A percentile compares a stretch with the other conserved stretches of the same genome.
These are phyloP conservation scores for Propithecus deckenii DNA, from an alignment of 2,797 vertebrate genomes.

Conservation along the genomic window DNA sequence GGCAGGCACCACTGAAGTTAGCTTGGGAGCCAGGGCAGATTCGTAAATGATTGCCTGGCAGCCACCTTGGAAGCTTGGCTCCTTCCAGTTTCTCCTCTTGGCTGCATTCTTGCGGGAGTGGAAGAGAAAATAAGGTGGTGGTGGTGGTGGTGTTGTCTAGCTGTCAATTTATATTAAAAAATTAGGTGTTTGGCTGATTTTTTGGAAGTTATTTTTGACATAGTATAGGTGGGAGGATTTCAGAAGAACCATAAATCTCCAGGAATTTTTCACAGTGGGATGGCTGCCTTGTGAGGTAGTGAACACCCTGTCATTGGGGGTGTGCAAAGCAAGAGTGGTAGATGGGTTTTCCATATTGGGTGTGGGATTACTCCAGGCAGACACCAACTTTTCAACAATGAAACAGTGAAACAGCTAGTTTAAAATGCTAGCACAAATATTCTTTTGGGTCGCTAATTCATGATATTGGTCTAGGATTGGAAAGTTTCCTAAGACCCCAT, in stretches of 20 bases:
- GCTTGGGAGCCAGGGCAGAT: background rate
- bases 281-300: background rate
- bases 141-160: background rate
- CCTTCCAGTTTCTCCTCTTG: background rate
- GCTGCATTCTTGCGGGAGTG: conserved; percentile 11
- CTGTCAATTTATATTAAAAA: background rate
- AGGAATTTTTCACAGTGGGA: background rate
- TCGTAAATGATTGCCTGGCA: conserved; percentile 39
- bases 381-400: background rate
- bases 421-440: background rate
- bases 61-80: background rate
- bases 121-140: background rate
- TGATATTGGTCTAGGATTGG: background rate
- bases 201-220: background rate
- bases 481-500: background rate
- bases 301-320: background rate
- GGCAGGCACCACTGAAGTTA: background rate
- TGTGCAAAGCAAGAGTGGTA: background rate
- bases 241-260: background rate
- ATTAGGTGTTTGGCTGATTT: background rate
- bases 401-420: background rate
- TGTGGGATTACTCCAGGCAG: background rate
- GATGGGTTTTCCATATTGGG: background rate
- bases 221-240: background rate
- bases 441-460: background rate